phyloP scores from a whole-genome alignment of 1,140 invertebrate species.

The Philaenus spumarius region DNA sequence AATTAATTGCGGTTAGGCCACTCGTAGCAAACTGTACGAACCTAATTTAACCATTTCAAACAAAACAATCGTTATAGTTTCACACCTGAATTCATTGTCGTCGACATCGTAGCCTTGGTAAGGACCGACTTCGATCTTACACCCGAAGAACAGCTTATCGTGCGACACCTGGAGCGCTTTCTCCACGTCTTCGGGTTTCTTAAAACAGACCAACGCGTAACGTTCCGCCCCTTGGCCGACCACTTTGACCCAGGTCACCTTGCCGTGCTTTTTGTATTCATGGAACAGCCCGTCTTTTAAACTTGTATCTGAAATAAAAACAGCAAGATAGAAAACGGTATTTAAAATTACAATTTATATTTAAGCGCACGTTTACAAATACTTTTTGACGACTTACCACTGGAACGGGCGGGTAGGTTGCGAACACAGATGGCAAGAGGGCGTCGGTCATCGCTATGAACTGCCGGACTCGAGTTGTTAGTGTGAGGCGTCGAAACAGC shows the following conservation, averaged over 20 bases:
- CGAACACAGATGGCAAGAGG: conserved; percentile 86
- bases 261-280: conserved; percentile 97
- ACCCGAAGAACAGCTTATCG: conserved; percentile 94
- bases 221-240: conserved; percentile 73
- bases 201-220: conserved; percentile 88
- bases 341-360: not conserved
- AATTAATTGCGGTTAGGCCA: too few relatives aligned
- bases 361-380: too few relatives aligned
- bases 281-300: conserved; percentile 96
- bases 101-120: conserved; percentile 82
- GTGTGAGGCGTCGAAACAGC: conserved; percentile 37
- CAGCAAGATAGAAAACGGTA: not conserved
- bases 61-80: not conserved
- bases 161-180: conserved; percentile 93
- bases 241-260: conserved; percentile 91
- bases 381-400: conserved; percentile 42
- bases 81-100: conserved; percentile 69
- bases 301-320: conserved; percentile 67
- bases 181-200: conserved; percentile 92
- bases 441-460: conserved; percentile 59
- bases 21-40: too few relatives aligned
- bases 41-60: too few relatives aligned
- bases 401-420: conserved; percentile 81
- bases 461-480: conserved; percentile 41
- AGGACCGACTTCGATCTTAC: conserved; percentile 85